Conservation (phyloP, 1,140 invertebrate genomes). For the Nixonia krombeini region DNA sequence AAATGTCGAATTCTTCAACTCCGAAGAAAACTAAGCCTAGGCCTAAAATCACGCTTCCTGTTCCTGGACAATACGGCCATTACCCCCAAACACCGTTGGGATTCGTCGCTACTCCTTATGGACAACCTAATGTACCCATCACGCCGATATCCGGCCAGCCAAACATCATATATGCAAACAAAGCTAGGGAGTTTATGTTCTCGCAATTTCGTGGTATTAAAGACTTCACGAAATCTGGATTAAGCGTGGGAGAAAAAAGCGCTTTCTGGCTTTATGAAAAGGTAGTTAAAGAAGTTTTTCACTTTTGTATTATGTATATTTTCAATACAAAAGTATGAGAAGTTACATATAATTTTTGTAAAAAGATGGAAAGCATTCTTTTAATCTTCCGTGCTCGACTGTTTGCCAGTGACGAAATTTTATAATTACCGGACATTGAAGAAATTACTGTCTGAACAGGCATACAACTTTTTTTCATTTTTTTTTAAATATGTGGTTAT, state of each 20-base stretch:
- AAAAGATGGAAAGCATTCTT: no score
- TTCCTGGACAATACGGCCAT: constrained; percentile 67
- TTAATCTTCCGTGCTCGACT: no score
- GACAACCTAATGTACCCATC: constrained; percentile 68
- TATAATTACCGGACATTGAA: no score
- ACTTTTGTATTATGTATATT: no score
- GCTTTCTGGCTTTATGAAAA: constrained; percentile 86
- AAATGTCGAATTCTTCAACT: constrained; percentile 60
- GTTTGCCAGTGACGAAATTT: no score
- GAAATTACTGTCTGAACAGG: no score
- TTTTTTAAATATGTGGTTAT: no score
- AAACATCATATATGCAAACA: constrained; percentile 76
- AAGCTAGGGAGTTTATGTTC: constrained; percentile 81
- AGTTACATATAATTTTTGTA: no score
- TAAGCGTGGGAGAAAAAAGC: constrained; percentile 85
- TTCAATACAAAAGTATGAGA: no score
- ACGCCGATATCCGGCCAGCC: constrained; percentile 69
- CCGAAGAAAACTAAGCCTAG: constrained; percentile 60
- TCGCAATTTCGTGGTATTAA: constrained; percentile 83
- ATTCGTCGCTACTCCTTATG: constrained; percentile 65
- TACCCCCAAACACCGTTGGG: constrained; percentile 58
- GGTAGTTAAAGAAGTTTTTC: constrained; percentile 24
- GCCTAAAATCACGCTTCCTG: constrained; percentile 73
- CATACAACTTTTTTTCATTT: no score
- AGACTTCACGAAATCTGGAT: constrained; percentile 84